Percentiles rank a stretch among this genome's conserved stretches.
These are phyloP conservation scores for Oriolus oriolus DNA, from an alignment of 2,113 vertebrate genomes.

Conservation along the genomic window DNA sequence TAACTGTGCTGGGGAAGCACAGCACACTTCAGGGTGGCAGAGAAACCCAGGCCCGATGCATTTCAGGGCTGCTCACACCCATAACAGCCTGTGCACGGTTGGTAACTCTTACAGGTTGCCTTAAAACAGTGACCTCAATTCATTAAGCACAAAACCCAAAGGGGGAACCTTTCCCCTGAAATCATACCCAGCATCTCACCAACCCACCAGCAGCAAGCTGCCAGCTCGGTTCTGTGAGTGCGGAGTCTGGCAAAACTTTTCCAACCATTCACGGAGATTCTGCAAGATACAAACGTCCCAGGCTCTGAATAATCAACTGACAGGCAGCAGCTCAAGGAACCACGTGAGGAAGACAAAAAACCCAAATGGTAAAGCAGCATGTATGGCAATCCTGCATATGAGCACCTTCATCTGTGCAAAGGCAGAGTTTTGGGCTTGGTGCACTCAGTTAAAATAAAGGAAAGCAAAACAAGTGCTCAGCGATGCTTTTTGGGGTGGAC, in stretches of 20 bases:
- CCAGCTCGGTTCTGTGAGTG: not conserved
- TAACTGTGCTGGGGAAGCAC: not conserved
- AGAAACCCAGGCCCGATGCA: rapidly evolving
- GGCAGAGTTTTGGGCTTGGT: not conserved
- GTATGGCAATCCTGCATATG: rapidly evolving
- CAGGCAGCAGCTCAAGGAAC: not conserved
- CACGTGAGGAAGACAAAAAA: not conserved
- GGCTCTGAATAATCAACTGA: not conserved
- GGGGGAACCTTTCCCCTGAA: not conserved
- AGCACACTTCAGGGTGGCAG: not conserved
- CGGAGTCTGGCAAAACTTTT: not conserved
- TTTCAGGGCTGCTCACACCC: not conserved
- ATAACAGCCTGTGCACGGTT: rapidly evolving
- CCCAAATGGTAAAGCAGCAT: not conserved
- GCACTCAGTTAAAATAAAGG: not conserved
- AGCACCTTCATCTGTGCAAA: not conserved
- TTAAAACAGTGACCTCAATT: not conserved
- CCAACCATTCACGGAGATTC: not conserved
- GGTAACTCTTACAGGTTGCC: rapidly evolving
- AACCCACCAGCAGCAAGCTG: not conserved
- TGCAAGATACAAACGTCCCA: rapidly evolving
- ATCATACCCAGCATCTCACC: not conserved
- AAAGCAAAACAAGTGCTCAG: not conserved
- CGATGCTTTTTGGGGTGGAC: not conserved
- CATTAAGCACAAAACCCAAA: not conserved